Evolutionary conservation across 2,113 vertebrate species (phyloP).

Genomic region (Dromaius novaehollandiae): DNA sequence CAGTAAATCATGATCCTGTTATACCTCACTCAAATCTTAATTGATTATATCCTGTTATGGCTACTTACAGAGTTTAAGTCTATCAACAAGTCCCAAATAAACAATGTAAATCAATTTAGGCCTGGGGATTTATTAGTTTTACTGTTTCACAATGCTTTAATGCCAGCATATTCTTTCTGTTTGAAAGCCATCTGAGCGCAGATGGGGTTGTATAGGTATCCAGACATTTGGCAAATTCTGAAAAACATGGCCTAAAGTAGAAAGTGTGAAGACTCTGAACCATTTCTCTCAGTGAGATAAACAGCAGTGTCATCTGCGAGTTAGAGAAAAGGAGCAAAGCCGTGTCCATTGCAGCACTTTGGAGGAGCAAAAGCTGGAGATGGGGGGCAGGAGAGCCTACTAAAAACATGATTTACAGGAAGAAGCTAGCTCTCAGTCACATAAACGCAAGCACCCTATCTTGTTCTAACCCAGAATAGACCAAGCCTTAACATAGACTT

Average conservation of each 20-base stretch:
- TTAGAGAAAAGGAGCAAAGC: neutral
- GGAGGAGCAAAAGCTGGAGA: neutral
- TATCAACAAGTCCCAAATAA: neutral
- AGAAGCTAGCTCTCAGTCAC: neutral
- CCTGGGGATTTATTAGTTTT: neutral
- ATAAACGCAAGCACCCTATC: neutral
- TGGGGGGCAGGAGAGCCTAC: neutral
- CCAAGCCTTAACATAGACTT: neutral
- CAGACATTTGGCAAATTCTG: neutral
- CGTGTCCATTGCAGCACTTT: neutral
- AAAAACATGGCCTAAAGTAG: rapidly evolving
- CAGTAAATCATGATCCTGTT: neutral
- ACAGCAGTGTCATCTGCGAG: neutral
- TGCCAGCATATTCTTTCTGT: neutral
- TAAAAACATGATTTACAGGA: neutral
- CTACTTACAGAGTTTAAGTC: neutral
- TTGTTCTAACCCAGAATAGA: neutral
- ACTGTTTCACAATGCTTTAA: neutral
- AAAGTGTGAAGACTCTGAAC: neutral
- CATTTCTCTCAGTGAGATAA: neutral
- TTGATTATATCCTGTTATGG: neutral
- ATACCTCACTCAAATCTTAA: neutral
- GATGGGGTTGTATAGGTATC: neutral
- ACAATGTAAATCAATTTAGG: neutral
- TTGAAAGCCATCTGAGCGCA: neutral